phyloP scores from a whole-genome alignment of 2,888 invertebrate genomes.

The Diogma glabrata region DNA sequence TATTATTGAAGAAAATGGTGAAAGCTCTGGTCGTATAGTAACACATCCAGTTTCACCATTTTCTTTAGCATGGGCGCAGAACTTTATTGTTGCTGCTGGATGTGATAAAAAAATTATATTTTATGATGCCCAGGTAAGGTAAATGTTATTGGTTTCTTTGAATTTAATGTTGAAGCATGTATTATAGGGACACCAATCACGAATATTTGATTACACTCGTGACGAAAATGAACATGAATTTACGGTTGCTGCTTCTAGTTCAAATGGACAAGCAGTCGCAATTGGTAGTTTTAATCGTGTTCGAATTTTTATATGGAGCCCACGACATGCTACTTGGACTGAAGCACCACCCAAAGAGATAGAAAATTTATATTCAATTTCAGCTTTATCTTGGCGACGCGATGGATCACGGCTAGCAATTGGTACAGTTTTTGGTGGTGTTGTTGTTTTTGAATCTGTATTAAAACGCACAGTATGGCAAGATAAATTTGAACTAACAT shows the following conservation, averaged over 20 bases:
- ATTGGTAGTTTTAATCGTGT: conserved; percentile 86
- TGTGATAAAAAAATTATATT: conserved; percentile 82
- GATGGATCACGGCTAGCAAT: conserved; percentile 65
- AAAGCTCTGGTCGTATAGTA: conserved; percentile 55
- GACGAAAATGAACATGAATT: conserved; percentile 72
- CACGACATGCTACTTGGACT: conserved; percentile 66
- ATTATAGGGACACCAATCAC: too few relatives aligned
- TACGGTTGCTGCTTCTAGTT: conserved; percentile 71
- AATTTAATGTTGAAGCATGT: too few relatives aligned
- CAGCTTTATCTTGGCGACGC: conserved; percentile 81
- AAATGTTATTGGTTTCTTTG: too few relatives aligned
- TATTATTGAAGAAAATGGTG: conserved; percentile 47
- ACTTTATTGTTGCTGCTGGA: conserved; percentile 75
- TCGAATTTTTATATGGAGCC: conserved; percentile 77
- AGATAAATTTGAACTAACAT: conserved; percentile 89
- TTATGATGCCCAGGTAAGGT: conserved; percentile 64
- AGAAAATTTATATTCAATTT: conserved; percentile 77
- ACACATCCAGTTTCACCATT: conserved; percentile 79
- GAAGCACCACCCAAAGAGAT: conserved; percentile 62
- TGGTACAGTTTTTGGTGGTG: conserved; percentile 62
- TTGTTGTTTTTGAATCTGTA: conserved; percentile 72
- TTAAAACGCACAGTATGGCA: conserved; percentile 57
- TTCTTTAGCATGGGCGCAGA: conserved; percentile 69
- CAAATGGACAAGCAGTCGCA: conserved; percentile 90
- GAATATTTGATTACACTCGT: conserved; percentile 74